These are phyloP conservation scores for Coelogynopora nodosa DNA, from an alignment of 2,888 invertebrate genomes.

Conservation along the genomic window DNA sequence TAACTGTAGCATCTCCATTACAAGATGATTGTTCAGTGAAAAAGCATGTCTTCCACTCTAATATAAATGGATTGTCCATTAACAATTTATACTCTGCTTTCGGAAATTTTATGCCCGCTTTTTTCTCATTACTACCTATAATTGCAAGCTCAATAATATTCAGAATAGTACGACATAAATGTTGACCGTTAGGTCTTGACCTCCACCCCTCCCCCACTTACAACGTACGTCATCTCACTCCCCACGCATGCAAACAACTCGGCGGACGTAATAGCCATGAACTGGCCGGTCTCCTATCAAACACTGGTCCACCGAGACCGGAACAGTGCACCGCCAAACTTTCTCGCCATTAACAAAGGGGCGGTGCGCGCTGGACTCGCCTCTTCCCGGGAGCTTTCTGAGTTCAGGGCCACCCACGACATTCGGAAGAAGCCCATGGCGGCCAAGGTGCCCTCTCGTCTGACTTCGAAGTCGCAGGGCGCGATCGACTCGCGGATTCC, in stretches of 20 bases:
- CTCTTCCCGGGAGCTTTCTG: conserved; percentile 41
- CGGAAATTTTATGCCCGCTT: too few species aligned
- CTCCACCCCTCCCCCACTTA: neutral
- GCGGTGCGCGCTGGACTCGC: conserved; percentile 57
- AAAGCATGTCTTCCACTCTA: too few species aligned
- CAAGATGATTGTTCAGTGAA: too few species aligned
- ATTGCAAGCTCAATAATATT: too few species aligned
- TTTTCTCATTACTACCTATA: too few species aligned
- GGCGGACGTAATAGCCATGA: too few species aligned
- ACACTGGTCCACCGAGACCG: neutral
- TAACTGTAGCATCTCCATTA: too few species aligned
- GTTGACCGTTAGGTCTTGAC: too few species aligned
- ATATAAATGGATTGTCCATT: too few species aligned
- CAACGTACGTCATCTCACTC: neutral
- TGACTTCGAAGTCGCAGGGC: neutral
- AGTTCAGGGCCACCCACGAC: conserved; percentile 58
- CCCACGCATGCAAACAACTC: too few species aligned
- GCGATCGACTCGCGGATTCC: conserved; percentile 53
- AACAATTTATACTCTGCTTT: too few species aligned
- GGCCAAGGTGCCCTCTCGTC: neutral
- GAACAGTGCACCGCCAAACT: conserved; percentile 50
- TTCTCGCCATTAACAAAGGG: conserved; percentile 56
- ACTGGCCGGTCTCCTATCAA: conserved; percentile 29
- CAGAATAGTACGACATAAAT: too few species aligned
- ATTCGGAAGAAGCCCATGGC: conserved; percentile 51